phyloP scores from a whole-genome alignment of 2,797 vertebrate species.

The Galagoides demidoff region DNA sequence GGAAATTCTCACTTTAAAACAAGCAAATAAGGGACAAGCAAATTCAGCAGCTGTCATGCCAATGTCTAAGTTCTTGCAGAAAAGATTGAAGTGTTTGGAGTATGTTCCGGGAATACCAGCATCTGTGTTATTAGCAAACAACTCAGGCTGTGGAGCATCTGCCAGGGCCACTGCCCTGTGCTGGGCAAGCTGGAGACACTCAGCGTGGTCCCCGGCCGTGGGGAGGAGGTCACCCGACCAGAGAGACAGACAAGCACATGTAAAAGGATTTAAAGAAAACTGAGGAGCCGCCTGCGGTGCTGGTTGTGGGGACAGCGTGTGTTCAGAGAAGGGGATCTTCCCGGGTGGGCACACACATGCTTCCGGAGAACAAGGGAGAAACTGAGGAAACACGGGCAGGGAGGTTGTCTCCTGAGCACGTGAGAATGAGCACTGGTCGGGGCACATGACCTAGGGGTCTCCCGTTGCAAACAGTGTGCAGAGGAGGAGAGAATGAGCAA shows the following conservation, averaged over 20 bases:
- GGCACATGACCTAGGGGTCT: rapidly evolving
- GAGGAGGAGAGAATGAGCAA: not conserved
- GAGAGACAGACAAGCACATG: not conserved
- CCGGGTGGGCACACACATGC: rapidly evolving
- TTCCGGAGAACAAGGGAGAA: no score
- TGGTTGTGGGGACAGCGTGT: rapidly evolving
- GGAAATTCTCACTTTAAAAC: not conserved
- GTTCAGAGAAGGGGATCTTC: rapidly evolving
- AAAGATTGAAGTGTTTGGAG: rapidly evolving
- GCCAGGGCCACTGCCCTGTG: not conserved
- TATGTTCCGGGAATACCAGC: rapidly evolving
- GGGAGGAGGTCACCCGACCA: not conserved
- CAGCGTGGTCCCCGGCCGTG: rapidly evolving
- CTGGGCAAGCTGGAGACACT: rapidly evolving
- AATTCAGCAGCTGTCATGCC: not conserved
- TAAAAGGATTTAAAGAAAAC: no score
- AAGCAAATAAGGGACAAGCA: no score
- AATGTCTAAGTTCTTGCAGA: not conserved
- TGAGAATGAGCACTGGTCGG: rapidly evolving
- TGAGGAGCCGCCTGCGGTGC: rapidly evolving
- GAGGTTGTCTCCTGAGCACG: not conserved
- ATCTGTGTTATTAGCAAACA: not conserved
- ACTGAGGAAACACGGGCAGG: rapidly evolving
- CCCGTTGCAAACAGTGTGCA: no score
- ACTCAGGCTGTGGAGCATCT: not conserved